These are phyloP conservation scores for Falco concolor DNA, from an alignment of 2,797 vertebrate species.

Conservation along the genomic window DNA sequence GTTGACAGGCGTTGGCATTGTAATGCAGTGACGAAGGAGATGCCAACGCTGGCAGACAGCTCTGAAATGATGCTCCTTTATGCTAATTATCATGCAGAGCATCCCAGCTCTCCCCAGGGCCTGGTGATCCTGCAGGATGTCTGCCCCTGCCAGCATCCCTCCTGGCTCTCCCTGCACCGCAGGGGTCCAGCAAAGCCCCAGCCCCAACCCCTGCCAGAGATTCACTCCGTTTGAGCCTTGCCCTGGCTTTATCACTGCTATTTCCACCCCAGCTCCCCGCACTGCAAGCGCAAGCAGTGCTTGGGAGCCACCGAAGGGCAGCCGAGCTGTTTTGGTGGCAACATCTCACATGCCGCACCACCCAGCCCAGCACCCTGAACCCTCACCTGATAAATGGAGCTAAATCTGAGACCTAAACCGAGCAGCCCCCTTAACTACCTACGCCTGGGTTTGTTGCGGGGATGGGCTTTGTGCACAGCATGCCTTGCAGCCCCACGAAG, in stretches of 20 bases:
- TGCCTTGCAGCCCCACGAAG: fast-evolving
- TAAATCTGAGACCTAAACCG: background rate
- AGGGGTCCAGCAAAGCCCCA: background rate
- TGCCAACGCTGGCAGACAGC: background rate
- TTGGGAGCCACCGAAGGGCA: background rate
- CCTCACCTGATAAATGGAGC: background rate
- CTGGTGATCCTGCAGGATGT: fast-evolving
- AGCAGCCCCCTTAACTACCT: background rate
- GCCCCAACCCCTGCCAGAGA: background rate
- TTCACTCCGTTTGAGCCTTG: fast-evolving
- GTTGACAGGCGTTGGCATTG: no score
- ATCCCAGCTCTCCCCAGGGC: fast-evolving
- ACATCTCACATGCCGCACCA: fast-evolving
- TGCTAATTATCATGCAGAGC: background rate
- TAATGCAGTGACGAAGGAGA: fast-evolving
- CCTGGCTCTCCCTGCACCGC: fast-evolving
- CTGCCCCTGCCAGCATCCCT: background rate
- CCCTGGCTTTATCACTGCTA: background rate
- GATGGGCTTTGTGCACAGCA: background rate
- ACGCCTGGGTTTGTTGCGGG: background rate
- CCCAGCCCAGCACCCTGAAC: background rate
- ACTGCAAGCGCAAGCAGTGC: fast-evolving
- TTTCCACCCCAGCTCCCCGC: background rate
- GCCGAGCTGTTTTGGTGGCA: fast-evolving
- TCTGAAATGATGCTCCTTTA: background rate